Evolutionary conservation across 2,888 invertebrate species (phyloP).

Genomic region (Idaea biselata): DNA sequence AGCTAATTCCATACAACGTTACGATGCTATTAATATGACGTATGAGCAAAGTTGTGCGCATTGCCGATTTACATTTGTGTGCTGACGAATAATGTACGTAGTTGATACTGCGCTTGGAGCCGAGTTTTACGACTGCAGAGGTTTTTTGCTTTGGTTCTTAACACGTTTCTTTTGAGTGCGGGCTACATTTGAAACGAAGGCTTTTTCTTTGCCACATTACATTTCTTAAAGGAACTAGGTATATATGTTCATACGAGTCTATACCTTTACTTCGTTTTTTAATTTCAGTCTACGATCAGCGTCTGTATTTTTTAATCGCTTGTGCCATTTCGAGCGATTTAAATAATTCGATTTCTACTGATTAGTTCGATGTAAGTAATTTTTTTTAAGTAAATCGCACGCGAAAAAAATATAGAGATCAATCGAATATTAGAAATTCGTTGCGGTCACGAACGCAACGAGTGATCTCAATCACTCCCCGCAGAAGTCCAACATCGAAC

Average conservation of each 20-base stretch:
- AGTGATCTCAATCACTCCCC: too few species aligned
- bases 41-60: conserved; percentile 34
- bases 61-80: conserved; percentile 18
- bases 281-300: too few species aligned
- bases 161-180: neutral
- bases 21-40: conserved; percentile 43
- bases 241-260: neutral
- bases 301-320: too few species aligned
- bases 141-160: neutral
- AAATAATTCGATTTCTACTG: too few species aligned
- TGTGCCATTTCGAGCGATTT: too few species aligned
- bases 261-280: too few species aligned
- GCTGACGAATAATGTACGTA: conserved; percentile 8
- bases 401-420: too few species aligned
- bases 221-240: neutral
- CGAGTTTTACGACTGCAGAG: neutral
- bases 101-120: neutral
- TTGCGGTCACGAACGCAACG: too few species aligned
- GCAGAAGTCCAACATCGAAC: too few species aligned
- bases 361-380: too few species aligned
- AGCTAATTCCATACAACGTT: conserved; percentile 43
- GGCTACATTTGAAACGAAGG: neutral
- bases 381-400: too few species aligned
- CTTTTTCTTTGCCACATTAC: neutral
- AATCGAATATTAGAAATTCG: too few species aligned